Evolutionary conservation across 2,888 invertebrate genomes (phyloP).

Genomic region (Neoitamus cyanurus): DNA sequence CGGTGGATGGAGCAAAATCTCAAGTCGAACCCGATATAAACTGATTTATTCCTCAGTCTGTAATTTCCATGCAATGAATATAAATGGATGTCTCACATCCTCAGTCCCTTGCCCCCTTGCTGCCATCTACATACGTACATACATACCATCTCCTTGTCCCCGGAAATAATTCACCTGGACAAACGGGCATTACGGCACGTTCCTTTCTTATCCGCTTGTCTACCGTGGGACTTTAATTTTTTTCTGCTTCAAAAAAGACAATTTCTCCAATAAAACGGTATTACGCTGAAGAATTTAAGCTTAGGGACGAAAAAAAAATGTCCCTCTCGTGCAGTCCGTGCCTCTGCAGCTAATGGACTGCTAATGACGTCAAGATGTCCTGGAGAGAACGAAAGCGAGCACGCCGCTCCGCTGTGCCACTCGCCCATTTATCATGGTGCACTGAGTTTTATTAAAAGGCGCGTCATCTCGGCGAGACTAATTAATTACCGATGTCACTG

Average conservation of each 20-base stretch:
- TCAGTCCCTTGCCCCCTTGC: too few species aligned
- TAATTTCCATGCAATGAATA: too few species aligned
- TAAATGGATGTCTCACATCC: too few species aligned
- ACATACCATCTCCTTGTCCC: too few species aligned
- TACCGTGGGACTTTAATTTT: too few species aligned
- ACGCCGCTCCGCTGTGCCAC: neutral
- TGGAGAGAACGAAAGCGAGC: neutral
- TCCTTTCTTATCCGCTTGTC: too few species aligned
- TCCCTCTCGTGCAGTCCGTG: conserved; percentile 1
- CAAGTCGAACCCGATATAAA: too few species aligned
- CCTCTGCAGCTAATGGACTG: conserved; percentile 4
- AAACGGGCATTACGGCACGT: too few species aligned
- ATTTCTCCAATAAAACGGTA: neutral
- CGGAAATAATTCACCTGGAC: too few species aligned
- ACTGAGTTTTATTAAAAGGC: conserved; percentile 3
- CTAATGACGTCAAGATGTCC: conserved; percentile 7
- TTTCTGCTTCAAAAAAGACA: neutral
- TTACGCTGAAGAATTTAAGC: neutral
- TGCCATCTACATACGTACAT: too few species aligned
- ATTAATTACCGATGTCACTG: conserved; percentile 17
- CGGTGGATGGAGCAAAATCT: too few species aligned
- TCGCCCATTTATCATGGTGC: neutral
- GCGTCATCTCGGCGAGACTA: neutral
- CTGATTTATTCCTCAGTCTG: too few species aligned
- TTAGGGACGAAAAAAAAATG: neutral